Evolutionary conservation across 2,797 vertebrate genomes (phyloP).

Genomic region (Phataginus tricuspis): DNA sequence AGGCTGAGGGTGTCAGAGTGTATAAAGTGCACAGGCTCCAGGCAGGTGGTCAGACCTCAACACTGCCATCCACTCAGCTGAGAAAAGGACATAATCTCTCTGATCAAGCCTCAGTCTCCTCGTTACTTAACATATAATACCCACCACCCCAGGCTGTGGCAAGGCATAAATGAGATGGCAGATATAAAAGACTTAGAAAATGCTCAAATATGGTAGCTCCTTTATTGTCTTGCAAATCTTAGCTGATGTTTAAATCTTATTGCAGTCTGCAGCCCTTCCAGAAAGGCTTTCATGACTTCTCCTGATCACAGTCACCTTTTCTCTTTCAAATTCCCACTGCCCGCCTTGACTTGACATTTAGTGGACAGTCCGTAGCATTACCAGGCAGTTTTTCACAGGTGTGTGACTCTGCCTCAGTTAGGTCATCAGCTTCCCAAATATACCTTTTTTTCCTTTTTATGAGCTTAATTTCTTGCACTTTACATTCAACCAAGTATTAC

Average conservation of each 20-base stretch:
- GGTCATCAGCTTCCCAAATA: background rate
- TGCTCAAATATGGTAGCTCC: background rate
- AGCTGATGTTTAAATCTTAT: background rate
- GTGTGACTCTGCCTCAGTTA: background rate
- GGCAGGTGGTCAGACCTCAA: background rate
- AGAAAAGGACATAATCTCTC: background rate
- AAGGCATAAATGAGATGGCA: background rate
- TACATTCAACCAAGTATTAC: background rate
- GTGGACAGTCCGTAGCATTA: background rate
- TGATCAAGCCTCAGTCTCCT: background rate
- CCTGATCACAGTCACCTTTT: background rate
- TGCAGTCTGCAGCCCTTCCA: background rate
- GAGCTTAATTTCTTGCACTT: background rate
- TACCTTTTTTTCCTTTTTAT: background rate
- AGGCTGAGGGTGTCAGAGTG: background rate
- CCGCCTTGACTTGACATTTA: background rate
- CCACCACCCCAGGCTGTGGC: background rate
- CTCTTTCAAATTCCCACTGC: background rate
- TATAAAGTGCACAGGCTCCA: background rate
- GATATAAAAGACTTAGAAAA: background rate
- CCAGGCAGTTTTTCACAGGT: background rate
- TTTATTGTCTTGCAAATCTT: background rate
- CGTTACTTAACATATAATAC: background rate
- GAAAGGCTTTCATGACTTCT: background rate
- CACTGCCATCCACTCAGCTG: background rate